These are phyloP conservation scores for Nesometra sesokonis DNA, from an alignment of 35 echinoderm and acorn worm genomes.

Conservation along the genomic window DNA sequence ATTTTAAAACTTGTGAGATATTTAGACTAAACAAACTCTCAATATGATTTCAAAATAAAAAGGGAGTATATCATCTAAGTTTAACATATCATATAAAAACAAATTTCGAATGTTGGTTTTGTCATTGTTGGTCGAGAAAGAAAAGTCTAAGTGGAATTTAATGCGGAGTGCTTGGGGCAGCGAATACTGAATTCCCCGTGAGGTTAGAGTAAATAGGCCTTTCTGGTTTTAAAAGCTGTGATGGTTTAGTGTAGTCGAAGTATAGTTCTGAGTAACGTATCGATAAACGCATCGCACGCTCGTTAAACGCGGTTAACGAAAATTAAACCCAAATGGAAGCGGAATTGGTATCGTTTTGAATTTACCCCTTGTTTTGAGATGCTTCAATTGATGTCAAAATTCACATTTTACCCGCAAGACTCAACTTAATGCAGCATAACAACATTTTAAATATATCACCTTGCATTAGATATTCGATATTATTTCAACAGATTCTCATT, in stretches of 20 bases:
- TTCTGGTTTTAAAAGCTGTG: background rate
- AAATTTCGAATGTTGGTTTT: background rate
- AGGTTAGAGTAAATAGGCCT: background rate
- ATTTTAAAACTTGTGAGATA: no score
- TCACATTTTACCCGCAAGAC: background rate
- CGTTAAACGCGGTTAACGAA: background rate
- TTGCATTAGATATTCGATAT: background rate
- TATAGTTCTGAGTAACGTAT: background rate
- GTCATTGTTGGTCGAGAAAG: background rate
- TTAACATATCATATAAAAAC: no score
- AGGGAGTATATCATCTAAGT: no score
- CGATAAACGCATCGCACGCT: background rate
- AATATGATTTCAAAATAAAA: no score
- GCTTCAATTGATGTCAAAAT: background rate
- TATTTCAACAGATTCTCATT: background rate
- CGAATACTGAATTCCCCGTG: background rate
- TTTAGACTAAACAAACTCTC: no score
- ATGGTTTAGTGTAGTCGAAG: no score
- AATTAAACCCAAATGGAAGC: no score
- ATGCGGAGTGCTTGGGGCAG: background rate
- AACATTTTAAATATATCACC: background rate
- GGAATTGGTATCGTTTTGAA: background rate
- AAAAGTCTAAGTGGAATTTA: background rate
- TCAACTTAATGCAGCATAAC: background rate
- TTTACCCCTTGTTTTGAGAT: background rate